Conservation (phyloP, 2,113 vertebrate genomes). For the Geococcyx californianus region DNA sequence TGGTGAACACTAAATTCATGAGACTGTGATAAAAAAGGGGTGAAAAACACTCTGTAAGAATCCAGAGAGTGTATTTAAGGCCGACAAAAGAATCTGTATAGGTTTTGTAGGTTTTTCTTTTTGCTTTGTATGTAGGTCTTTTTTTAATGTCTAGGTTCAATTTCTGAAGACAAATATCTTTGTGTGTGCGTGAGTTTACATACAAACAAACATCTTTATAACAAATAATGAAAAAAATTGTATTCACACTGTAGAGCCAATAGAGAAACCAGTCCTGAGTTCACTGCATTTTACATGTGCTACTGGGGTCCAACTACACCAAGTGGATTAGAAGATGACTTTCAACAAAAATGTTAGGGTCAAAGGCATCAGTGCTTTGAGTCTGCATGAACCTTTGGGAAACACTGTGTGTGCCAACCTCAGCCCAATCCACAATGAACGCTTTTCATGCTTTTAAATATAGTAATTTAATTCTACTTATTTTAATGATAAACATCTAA, state of each 20-base stretch:
- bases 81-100: not conserved
- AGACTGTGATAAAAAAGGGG: not conserved
- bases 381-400: not conserved
- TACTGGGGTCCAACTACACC: not conserved
- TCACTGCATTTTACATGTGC: not conserved
- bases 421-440: not conserved
- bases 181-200: not conserved
- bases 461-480: not conserved
- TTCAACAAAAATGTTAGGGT: not conserved
- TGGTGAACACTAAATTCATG: too few species aligned
- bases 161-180: not conserved
- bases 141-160: not conserved
- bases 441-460: conserved; percentile 24
- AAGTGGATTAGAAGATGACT: not conserved
- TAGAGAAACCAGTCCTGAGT: not conserved
- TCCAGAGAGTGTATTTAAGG: not conserved
- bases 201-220: not conserved
- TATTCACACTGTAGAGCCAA: not conserved
- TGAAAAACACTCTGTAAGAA: not conserved
- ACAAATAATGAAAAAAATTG: not conserved
- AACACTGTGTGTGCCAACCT: not conserved
- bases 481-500: conserved; percentile 36
- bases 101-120: not conserved
- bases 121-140: not conserved
- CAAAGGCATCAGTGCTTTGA: not conserved